Evolutionary conservation across 2,888 invertebrate species (phyloP).

Genomic region (Lochmaea crataegi): DNA sequence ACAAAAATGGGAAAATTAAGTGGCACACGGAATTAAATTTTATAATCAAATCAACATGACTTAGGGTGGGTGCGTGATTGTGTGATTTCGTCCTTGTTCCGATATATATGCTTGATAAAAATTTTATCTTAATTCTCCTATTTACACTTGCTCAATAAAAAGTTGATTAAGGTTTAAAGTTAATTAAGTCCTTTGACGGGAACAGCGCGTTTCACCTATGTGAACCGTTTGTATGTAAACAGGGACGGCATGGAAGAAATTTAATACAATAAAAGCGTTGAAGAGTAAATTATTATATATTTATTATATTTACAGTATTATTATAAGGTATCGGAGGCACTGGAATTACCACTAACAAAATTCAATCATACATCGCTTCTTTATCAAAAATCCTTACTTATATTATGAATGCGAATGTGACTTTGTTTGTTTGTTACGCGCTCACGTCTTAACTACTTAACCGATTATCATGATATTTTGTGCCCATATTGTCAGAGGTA

Average conservation of each 20-base stretch:
- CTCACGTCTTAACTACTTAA: too few relatives aligned
- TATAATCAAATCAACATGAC: conserved; percentile 10
- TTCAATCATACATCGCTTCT: too few relatives aligned
- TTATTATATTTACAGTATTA: too few relatives aligned
- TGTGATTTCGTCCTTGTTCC: not conserved
- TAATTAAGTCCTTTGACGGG: not conserved
- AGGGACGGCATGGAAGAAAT: not conserved
- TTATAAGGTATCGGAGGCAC: too few relatives aligned
- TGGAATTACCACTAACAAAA: too few relatives aligned
- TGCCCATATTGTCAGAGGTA: too few relatives aligned
- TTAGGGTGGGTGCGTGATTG: not conserved
- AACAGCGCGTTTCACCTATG: not conserved
- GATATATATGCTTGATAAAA: conserved; percentile 1
- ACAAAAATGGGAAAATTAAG: not conserved
- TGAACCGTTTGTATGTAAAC: not conserved
- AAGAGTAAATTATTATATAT: not conserved
- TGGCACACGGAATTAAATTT: conserved; percentile 12
- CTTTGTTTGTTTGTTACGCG: too few relatives aligned
- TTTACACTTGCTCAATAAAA: not conserved
- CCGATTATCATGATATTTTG: too few relatives aligned
- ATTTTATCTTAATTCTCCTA: not conserved
- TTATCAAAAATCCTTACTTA: too few relatives aligned
- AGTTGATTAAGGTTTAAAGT: not conserved
- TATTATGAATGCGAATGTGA: too few relatives aligned
- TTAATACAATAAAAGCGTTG: not conserved